Evolutionary conservation across 2,113 vertebrate species (phyloP), one percentile per base, ranked within the genome.

Genomic region (Thomomys bottae): DNA sequence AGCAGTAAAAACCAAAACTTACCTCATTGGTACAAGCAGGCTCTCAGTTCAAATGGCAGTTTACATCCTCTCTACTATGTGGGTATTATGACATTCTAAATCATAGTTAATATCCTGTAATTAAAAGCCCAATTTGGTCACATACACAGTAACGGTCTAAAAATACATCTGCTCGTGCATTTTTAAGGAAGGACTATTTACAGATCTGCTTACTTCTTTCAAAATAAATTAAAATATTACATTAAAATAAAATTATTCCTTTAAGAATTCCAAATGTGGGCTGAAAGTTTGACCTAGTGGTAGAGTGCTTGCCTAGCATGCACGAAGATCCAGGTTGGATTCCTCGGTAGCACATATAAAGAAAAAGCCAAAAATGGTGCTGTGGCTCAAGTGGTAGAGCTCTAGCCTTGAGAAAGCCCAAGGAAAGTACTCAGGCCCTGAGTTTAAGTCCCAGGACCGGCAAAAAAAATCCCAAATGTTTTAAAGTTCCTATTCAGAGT

Each of bases 101-200:
- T 89, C 71, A 91, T 40, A 92, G 70, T 63, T 84, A 91, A 82
- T 78, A 32, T 76, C 42, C 34, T 12, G 72, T 83, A 91, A 87
- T 79, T 92, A 75, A 87, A 94, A 94, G 72, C 81, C 68, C 57
- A 82, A 73, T 94, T 84, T 72, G 15, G 59, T 87, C 80, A 84
- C 12, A 75, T 87, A 67, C 49, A 63, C 83, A 45, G 83, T 20
- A 89, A 49, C 72, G 21, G 24, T 36, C 61, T 89, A 40, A 81
- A 92, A 88, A 87, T 79, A 42, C 28, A 93, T 57, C 24, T 75
- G n/a, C 17, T 84, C 32, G 67, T 10, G 17, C 49, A 83, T 76
- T 87, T 92, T 40, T 54, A 91, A 90, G 57, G n/a, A 88, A 93
- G n/a, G 24, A 70, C 40, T 59, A 32, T 17, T 87, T 40, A 42